A percentile compares a stretch with the other conserved stretches of the same genome.
Conservation (phyloP, 2,888 invertebrate genomes). For the Osedax fenrisi region DNA sequence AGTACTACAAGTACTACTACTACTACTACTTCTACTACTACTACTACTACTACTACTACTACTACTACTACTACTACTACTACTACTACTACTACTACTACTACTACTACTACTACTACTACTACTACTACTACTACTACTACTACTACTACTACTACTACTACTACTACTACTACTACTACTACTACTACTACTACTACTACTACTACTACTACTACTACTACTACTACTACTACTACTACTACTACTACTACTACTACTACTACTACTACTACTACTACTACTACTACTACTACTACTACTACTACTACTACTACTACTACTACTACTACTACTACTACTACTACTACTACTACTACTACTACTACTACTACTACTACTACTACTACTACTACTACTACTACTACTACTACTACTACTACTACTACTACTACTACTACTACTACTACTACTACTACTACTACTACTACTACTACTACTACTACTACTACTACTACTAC, state of each 20-base stretch:
- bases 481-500: conserved; percentile 3
- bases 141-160: conserved; percentile 3
- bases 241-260: conserved; percentile 1
- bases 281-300: conserved; percentile 1
- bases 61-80: conserved; percentile 3
- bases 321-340: conserved; percentile 3
- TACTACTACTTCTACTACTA: conserved; percentile 3
- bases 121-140: conserved; percentile 3
- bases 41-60: conserved; percentile 3
- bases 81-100: conserved; percentile 3
- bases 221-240: conserved; percentile 3
- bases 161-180: conserved; percentile 3
- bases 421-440: conserved; percentile 3
- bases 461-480: conserved; percentile 3
- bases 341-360: conserved; percentile 3
- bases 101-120: conserved; percentile 3
- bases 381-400: conserved; percentile 3
- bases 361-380: conserved; percentile 3
- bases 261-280: not conserved
- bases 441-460: conserved; percentile 3
- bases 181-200: conserved; percentile 3
- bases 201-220: conserved; percentile 3
- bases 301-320: conserved; percentile 3
- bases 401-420: conserved; percentile 3
- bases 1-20: no score